Evolutionary conservation across 2,888 invertebrate species (phyloP).

Genomic region (Heliconius hortense): DNA sequence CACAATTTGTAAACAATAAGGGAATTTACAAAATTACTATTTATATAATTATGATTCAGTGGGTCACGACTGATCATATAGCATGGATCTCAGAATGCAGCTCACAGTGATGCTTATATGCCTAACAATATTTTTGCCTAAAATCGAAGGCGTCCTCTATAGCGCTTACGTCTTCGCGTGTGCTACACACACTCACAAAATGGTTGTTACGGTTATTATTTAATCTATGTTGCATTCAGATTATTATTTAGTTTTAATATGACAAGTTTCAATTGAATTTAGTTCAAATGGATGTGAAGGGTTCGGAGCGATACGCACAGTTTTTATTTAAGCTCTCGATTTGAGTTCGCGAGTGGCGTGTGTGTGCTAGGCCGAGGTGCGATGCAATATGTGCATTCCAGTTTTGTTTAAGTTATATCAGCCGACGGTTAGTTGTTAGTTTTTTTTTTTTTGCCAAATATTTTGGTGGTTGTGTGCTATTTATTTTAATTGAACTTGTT

Average conservation of each 20-base stretch:
- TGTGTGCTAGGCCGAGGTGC: slow-evolving; percentile 68
- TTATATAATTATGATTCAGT: slow-evolving; percentile 72
- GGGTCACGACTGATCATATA: slow-evolving; percentile 76
- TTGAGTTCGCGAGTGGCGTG: slow-evolving; percentile 61
- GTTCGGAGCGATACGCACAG: slow-evolving; percentile 78
- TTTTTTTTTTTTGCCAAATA: slow-evolving; percentile 79
- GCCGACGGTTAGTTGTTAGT: slow-evolving; percentile 72
- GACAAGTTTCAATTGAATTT: slow-evolving; percentile 76
- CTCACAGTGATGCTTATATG: slow-evolving; percentile 61
- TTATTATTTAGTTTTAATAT: slow-evolving; percentile 74
- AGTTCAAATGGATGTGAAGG: slow-evolving; percentile 74
- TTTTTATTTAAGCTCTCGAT: slow-evolving; percentile 62
- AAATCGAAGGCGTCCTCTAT: slow-evolving; percentile 49
- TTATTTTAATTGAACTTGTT: slow-evolving; percentile 65
- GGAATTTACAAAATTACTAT: slow-evolving; percentile 65
- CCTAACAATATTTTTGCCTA: slow-evolving; percentile 63
- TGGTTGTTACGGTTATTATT: slow-evolving; percentile 74
- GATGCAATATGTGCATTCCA: slow-evolving; percentile 83
- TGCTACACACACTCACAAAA: slow-evolving; percentile 74
- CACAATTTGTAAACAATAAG: slow-evolving; percentile 56
- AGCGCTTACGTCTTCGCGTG: slow-evolving; percentile 55
- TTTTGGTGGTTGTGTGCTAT: slow-evolving; percentile 81
- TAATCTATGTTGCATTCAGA: slow-evolving; percentile 77
- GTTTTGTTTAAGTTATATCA: slow-evolving; percentile 78
- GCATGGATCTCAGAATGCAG: slow-evolving; percentile 82